Evolutionary conservation across 1,140 invertebrate genomes (phyloP).

Genomic region (Homalodisca vitripennis): DNA sequence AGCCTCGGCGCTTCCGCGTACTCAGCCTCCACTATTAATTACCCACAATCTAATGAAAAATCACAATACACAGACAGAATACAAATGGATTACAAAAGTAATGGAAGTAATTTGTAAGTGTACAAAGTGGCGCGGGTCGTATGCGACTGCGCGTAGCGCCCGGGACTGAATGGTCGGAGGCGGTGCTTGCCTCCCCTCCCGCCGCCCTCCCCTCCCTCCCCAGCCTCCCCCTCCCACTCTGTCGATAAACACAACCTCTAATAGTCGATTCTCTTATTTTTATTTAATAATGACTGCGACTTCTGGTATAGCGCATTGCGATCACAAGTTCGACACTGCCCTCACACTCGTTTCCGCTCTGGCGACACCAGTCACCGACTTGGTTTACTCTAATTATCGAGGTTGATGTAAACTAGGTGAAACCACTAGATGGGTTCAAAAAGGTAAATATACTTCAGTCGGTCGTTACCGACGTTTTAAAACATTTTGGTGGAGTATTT

Average conservation of each 20-base stretch:
- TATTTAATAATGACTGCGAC: slow-evolving; percentile 17
- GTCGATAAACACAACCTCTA: slow-evolving; percentile 22
- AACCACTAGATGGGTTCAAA: no score
- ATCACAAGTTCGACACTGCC: neutral
- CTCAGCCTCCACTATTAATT: neutral
- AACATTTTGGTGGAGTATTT: no score
- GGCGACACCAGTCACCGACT: no score
- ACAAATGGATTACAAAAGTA: slow-evolving; percentile 26
- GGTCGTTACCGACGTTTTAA: no score
- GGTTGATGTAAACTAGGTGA: no score
- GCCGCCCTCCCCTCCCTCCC: neutral
- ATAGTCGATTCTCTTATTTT: slow-evolving; percentile 26
- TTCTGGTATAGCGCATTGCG: neutral
- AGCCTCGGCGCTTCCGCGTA: no score
- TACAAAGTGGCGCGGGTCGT: neutral
- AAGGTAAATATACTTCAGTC: no score
- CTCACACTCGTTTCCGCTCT: no score
- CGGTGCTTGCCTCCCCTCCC: neutral
- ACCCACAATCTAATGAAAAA: slow-evolving; percentile 19
- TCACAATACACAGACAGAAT: slow-evolving; percentile 23
- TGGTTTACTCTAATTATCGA: no score
- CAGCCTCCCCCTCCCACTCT: neutral
- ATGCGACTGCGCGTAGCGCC: slow-evolving; percentile 8
- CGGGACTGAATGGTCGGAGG: slow-evolving; percentile 17
- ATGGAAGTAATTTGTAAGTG: slow-evolving; percentile 27